Evolutionary conservation across 2,113 vertebrate genomes (phyloP), one percentile per base, ranked within the genome.

Genomic region (Nycticryphes semicollaris): DNA sequence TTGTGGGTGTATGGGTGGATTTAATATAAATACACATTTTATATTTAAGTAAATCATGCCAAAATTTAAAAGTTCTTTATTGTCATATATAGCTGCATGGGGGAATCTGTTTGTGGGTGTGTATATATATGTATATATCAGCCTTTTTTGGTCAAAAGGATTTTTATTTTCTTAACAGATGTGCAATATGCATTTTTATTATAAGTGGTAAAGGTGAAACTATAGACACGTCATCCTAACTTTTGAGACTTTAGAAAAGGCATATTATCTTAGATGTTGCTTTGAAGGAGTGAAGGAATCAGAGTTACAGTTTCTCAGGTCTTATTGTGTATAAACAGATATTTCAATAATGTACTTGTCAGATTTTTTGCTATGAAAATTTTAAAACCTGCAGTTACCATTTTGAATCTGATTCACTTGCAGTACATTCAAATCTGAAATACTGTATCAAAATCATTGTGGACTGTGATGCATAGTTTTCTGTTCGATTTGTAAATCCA

Each of bases 321-420:
- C 9, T 84, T 30, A 8, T 10, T 72, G n/a, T 54, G 91, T 64
- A 22, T 76, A 48, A 85, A 57, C 12, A 43, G 23, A 4, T 63
- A 74, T 19, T 76, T 77, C 30, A 47, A 3, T 62, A 66, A 6
- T 24, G 7, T 53, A 33, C 9, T 25, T 76, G 6, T 27, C 21
- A 53, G 37, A 41, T 21, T 80, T 93, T 93, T 77, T 89, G 6
- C 2, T 64, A 60, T 45, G 25, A 73, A 76, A 68, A 84, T 35
- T 54, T 6, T 45, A 21, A 50, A 81, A 45, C 9, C 67, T 72
- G 19, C 5, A 13, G 7, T 47, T 74, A 20, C 0, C 0, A 27
- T 60, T 75, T 78, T 53, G 28, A 21, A 43, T 82, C 19, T 78
- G 33, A 19, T 79, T 67, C 43, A 57, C 12, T 79, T 79, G 12